Evolutionary conservation across 2,113 vertebrate species (phyloP), one percentile per base, ranked within the genome.

Genomic region (Oriolus oriolus): DNA sequence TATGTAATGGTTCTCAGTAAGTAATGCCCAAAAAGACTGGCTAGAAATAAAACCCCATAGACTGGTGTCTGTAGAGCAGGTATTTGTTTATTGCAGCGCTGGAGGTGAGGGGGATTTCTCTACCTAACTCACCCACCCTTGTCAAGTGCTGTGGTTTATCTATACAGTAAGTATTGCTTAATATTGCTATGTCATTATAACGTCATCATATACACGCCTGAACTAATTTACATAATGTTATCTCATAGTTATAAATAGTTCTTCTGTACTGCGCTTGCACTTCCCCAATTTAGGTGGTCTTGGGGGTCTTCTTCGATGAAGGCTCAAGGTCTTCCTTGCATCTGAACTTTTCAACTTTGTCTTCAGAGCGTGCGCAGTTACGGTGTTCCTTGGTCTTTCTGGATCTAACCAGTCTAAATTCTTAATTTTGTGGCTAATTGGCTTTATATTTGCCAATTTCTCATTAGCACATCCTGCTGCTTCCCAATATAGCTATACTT

Each of bases 241-340:
- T 53, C 27, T 41, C 30, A 26, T 19, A 12, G 28, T 31, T 52
- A 70, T 11, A 28, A 35, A 26, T 17, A 11, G 33, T 31, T 60
- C 13, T 74, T 44, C n/a, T 49, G n/a, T 24, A 24, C n/a, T 35
- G n/a, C 1, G 0, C n/a, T 35, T 59, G n/a, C 1, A 0, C 22
- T 59, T 35, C 56, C 56, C n/a, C 56, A 35, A 8, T 11, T 59
- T 35, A 24, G 22, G 56, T 59, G 56, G n/a, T 59, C 56, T 59
- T 59, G n/a, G n/a, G 10, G n/a, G 15, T 35, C 22, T 59, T 35
- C n/a, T 35, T 59, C 0, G 10, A 35, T 59, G 56, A 59, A 35
- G 23, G 23, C 56, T 59, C 56, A 26, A 59, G n/a, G n/a, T 35
- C 56, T 59, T 59, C 56, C n/a, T 35, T 2, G 6, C 56, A 59